These are phyloP conservation scores for Dicentrarchus labrax DNA, from an alignment of 2,113 vertebrate species.

Conservation along the genomic window DNA sequence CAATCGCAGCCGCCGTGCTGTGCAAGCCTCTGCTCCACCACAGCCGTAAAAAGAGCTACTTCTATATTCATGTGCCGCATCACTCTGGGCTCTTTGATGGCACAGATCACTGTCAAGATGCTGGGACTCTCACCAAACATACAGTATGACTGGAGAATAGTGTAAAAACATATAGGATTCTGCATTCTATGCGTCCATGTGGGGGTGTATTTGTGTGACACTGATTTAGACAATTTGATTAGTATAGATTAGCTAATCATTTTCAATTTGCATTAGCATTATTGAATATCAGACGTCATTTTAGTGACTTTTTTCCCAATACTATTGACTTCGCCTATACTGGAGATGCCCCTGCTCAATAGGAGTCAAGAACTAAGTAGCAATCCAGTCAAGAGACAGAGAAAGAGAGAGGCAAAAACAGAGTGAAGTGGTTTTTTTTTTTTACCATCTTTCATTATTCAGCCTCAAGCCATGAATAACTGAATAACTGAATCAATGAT, in stretches of 20 bases:
- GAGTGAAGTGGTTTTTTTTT: conserved; percentile 48
- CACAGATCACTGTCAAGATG: conserved; percentile 68
- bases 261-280: conserved; percentile 65
- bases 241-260: conserved; percentile 61
- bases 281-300: conserved; percentile 62
- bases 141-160: conserved; percentile 29
- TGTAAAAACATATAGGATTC: conserved; percentile 26
- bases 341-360: conserved; percentile 48
- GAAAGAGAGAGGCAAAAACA: conserved; percentile 32
- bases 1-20: conserved; percentile 59
- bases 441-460: conserved; percentile 74
- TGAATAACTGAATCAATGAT: conserved; percentile 79
- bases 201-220: background rate
- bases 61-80: conserved; percentile 65
- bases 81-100: conserved; percentile 70
- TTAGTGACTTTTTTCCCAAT: conserved; percentile 48
- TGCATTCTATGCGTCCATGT: background rate
- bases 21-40: conserved; percentile 57
- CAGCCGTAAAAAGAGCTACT: conserved; percentile 60
- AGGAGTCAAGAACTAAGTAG: conserved; percentile 56
- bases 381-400: conserved; percentile 64
- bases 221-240: conserved; percentile 45
- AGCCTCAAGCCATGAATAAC: conserved; percentile 77
- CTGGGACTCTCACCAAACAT: conserved; percentile 34
- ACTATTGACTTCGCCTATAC: conserved; percentile 54